Evolutionary conservation across 2,888 invertebrate genomes (phyloP).

Genomic region (Automeris io): DNA sequence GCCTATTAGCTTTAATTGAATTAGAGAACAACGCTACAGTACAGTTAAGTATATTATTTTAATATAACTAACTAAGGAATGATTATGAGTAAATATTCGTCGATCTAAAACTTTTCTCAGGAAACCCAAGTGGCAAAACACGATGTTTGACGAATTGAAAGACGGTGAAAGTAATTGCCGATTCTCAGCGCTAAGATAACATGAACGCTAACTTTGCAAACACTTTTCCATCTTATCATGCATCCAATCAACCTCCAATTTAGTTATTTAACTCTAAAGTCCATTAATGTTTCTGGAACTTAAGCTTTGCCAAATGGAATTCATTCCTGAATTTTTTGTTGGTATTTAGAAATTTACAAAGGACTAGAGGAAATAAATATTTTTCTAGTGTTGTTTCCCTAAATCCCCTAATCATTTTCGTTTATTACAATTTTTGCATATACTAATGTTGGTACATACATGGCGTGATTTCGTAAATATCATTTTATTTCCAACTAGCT

Average conservation of each 20-base stretch:
- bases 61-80: too few species aligned
- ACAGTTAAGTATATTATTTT: slow-evolving; percentile 4
- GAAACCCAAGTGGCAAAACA: slow-evolving; percentile 1
- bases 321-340: too few species aligned
- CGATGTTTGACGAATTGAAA: slow-evolving; percentile 7
- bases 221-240: slow-evolving; percentile 48
- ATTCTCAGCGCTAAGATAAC: slow-evolving; percentile 46
- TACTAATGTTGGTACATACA: too few species aligned
- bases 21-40: slow-evolving; percentile 52
- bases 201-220: slow-evolving; percentile 41
- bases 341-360: too few species aligned
- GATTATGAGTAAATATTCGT: background rate
- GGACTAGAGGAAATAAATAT: too few species aligned
- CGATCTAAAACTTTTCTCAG: background rate
- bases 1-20: slow-evolving; percentile 57
- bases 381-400: too few species aligned
- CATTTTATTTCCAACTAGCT: too few species aligned
- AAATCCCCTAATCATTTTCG: too few species aligned
- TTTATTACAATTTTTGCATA: too few species aligned
- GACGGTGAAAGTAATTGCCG: slow-evolving; percentile 49
- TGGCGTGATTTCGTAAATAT: too few species aligned
- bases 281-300: too few species aligned
- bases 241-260: slow-evolving; percentile 49
- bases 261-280: slow-evolving; percentile 35
- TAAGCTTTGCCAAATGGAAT: too few species aligned